Conservation (phyloP, 2,113 vertebrate species). For the Diglossa brunneiventris region DNA sequence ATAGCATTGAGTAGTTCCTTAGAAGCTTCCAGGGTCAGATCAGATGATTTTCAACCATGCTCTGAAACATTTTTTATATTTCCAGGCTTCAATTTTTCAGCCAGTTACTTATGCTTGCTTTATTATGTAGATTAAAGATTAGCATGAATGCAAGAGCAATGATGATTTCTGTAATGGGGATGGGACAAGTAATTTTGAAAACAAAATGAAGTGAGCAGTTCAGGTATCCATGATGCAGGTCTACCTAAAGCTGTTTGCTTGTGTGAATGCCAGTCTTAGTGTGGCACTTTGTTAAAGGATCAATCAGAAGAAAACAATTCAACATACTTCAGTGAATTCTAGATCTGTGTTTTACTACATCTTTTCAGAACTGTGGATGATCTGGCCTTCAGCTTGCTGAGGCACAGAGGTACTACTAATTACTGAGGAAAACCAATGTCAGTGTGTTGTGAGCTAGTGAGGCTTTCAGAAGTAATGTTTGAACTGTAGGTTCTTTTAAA, state of each 20-base stretch:
- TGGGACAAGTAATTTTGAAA: neutral
- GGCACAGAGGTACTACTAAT: neutral
- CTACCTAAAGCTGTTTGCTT: neutral
- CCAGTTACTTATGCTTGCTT: neutral
- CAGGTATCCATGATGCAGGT: neutral
- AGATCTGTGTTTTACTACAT: neutral
- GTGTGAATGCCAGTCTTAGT: neutral
- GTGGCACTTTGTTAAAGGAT: neutral
- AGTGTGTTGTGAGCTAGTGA: fast-evolving
- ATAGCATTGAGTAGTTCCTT: neutral
- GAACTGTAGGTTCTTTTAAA: neutral
- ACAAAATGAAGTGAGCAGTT: neutral
- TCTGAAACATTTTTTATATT: neutral
- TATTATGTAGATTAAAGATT: neutral
- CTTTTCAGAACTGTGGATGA: neutral
- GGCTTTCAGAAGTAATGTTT: neutral
- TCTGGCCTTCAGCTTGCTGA: neutral
- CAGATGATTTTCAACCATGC: neutral
- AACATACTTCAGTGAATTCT: neutral
- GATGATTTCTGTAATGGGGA: neutral
- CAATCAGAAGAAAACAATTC: neutral
- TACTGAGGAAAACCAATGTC: neutral
- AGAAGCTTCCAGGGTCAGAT: neutral
- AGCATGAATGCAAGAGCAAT: neutral
- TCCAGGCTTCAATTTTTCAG: neutral